phyloP scores from a whole-genome alignment of 2,888 invertebrate species.

The Palloptera scutellata region DNA sequence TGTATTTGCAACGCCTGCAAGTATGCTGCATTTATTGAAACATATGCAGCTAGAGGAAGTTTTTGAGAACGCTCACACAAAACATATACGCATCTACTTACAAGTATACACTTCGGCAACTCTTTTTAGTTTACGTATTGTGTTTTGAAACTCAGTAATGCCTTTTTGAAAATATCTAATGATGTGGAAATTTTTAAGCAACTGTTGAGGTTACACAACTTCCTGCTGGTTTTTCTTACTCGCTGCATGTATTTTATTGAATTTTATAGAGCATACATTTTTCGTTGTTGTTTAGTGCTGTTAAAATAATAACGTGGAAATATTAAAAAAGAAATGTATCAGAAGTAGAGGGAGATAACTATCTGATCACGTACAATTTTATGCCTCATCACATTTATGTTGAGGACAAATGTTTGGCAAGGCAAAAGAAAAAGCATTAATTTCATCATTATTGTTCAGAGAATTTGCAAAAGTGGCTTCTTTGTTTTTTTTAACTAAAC shows the following conservation, averaged over 20 bases:
- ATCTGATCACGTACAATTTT: too few relatives aligned
- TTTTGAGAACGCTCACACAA: background rate
- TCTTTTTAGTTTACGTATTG: too few relatives aligned
- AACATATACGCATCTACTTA: background rate
- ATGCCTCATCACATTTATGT: too few relatives aligned
- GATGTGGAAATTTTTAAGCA: slow-evolving; percentile 7
- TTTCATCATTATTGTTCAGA: too few relatives aligned
- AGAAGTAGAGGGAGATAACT: too few relatives aligned
- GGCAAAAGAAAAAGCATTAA: too few relatives aligned
- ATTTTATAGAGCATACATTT: too few relatives aligned
- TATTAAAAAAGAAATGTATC: too few relatives aligned
- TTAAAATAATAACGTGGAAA: background rate
- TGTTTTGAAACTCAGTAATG: slow-evolving; percentile 4
- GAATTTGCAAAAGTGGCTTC: too few relatives aligned
- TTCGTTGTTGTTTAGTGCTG: background rate
- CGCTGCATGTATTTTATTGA: background rate
- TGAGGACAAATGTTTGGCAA: too few relatives aligned
- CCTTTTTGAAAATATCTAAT: slow-evolving; percentile 1
- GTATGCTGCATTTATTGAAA: background rate
- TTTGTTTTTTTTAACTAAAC: too few relatives aligned
- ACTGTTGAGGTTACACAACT: too few relatives aligned
- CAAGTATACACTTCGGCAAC: background rate
- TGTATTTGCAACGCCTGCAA: background rate
- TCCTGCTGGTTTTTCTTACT: background rate
- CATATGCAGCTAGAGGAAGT: background rate